These are phyloP conservation scores for Leucoraja erinaceus DNA, from an alignment of 2,113 vertebrate species.

Conservation along the genomic window DNA sequence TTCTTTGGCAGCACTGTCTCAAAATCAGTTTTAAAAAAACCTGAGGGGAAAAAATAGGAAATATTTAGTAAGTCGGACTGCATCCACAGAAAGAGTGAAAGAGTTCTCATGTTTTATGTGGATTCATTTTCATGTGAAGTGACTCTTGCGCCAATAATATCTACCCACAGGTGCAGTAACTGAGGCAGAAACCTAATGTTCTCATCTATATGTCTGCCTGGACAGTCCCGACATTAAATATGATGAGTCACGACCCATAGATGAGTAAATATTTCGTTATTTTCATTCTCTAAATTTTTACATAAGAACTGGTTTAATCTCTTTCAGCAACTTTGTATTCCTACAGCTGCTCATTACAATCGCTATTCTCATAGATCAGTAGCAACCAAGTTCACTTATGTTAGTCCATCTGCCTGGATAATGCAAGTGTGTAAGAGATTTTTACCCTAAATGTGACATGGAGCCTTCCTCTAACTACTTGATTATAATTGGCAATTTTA, in stretches of 20 bases:
- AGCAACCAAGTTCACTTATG: not conserved
- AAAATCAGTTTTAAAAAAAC: no score
- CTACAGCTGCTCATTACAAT: not conserved
- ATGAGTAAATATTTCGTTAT: not conserved
- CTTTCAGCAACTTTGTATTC: not conserved
- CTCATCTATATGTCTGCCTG: not conserved
- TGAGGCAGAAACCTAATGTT: not conserved
- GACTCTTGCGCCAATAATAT: no score
- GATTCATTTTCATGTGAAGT: no score
- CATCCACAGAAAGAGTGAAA: no score
- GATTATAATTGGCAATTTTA: not conserved
- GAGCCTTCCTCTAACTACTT: not conserved
- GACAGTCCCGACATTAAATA: not conserved
- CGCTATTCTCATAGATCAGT: not conserved
- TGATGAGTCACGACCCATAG: not conserved
- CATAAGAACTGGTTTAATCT: not conserved
- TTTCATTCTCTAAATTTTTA: not conserved
- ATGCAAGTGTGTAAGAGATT: not conserved
- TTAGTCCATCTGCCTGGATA: not conserved
- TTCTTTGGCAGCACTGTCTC: no score
- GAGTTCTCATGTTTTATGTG: no score
- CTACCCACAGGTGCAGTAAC: no score
- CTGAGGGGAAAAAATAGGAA: no score
- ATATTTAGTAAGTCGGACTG: no score
- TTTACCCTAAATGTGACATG: not conserved